Evolutionary conservation across 2,797 vertebrate species (phyloP), one percentile per base, ranked within the genome.

Genomic region (Megalops cyprinoides): DNA sequence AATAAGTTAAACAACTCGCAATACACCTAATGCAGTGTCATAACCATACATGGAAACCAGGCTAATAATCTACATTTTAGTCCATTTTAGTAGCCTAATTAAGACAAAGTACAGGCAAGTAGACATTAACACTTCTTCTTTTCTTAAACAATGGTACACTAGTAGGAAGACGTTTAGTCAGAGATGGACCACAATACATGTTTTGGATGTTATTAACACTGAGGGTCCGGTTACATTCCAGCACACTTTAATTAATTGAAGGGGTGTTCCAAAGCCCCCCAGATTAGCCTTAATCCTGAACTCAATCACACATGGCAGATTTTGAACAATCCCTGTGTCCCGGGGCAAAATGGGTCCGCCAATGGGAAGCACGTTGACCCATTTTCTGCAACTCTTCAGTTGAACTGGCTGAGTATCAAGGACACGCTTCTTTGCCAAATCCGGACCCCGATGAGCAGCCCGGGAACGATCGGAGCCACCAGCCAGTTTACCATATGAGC

Each of bases 331-430:
- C 9, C 23, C 12, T 78, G 25, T 81, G 79, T 46, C 48, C 23
- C 31, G 78, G 80, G 81, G 53, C 4, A 44, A 84, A 14, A 28
- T 28, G 39, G 31, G 73, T 80, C 76, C 20, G 55, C 67, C 46
- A 58, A 58, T 55, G 44, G 79, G 79, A 51, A 74, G 82, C 84
- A 74, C 0, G 10, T 48, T 89, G 89, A 88, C 87, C 90, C 88
- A 88, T 83, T 91, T 90, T 81, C 65, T 75, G 0, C 67, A 56
- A 74, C 76, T 83, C 23, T 20, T 58, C 56, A 78, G 44, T 14
- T 75, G 44, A 75, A 81, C 44, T 90, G 88, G 85, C 82, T 77
- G 1, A 5, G 62, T 74, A 77, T 88, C 86, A 85, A 88, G 84
- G 85, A 37, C 79, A 56, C 78, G 75, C 39, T 81, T 79, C 67